A percentile compares a stretch with the other conserved stretches of the same genome.
Evolutionary conservation across 1,140 invertebrate species (phyloP).

Genomic region (Trichonephila inaurata): DNA sequence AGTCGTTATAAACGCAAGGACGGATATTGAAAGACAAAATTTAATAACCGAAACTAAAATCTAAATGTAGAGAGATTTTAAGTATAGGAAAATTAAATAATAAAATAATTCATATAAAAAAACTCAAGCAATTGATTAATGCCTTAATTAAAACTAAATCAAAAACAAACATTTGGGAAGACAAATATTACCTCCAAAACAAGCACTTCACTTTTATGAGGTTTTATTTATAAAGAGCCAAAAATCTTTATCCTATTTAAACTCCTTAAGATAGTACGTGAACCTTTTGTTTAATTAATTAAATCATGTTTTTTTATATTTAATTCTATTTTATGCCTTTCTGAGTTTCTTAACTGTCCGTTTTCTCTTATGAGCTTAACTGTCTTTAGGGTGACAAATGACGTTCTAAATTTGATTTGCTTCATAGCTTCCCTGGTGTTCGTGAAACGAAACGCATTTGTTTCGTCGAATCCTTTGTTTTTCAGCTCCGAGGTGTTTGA

Average conservation of each 20-base stretch:
- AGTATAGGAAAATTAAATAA: too few species aligned
- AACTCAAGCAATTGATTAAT: too few species aligned
- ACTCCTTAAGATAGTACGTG: not conserved
- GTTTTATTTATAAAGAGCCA: not conserved
- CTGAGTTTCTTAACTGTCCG: not conserved
- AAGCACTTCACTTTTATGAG: too few species aligned
- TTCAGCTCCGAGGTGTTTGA: not conserved
- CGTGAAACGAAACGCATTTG: not conserved
- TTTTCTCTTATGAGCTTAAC: not conserved
- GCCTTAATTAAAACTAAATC: too few species aligned
- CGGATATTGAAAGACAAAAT: too few species aligned
- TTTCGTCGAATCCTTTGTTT: not conserved
- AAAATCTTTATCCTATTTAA: not conserved
- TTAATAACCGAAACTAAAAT: too few species aligned
- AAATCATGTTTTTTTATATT: not conserved
- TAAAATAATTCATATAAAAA: too few species aligned
- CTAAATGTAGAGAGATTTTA: too few species aligned
- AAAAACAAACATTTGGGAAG: too few species aligned
- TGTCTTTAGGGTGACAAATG: slow-evolving; percentile 9
- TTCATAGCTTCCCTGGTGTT: not conserved
- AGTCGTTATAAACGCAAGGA: too few species aligned
- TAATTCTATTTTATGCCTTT: not conserved
- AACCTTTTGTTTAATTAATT: slow-evolving; percentile 22
- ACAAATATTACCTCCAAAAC: too few species aligned
- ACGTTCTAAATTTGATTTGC: slow-evolving; percentile 25